These are phyloP conservation scores for Peromyscus aztecus DNA, from an alignment of 2,797 vertebrate species.

Conservation along the genomic window DNA sequence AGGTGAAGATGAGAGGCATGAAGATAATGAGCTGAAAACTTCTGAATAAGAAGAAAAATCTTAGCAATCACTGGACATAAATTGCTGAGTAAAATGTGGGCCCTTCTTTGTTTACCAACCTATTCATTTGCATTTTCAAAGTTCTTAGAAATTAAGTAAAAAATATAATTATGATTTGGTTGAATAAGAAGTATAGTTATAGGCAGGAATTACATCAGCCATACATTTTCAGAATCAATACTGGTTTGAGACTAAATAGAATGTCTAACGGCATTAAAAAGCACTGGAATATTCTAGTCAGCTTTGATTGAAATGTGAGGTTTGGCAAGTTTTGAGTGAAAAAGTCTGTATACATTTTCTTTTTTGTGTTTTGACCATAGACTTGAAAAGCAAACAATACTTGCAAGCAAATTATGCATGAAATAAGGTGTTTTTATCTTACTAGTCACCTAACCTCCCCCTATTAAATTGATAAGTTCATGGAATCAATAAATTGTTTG, in stretches of 20 bases:
- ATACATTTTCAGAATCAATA: conserved; percentile 78
- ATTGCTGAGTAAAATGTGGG: conserved; percentile 65
- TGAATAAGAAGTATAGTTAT: conserved; percentile 80
- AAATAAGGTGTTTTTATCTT: neutral
- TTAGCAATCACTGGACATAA: conserved; percentile 40
- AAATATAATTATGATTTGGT: conserved; percentile 82
- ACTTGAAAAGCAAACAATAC: conserved; percentile 41
- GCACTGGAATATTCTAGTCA: conserved; percentile 29
- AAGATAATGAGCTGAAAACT: neutral
- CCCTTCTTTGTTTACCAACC: conserved; percentile 61
- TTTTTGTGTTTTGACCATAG: conserved; percentile 14
- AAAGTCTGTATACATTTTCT: neutral
- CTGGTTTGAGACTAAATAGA: conserved; percentile 63
- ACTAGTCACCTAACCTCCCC: neutral
- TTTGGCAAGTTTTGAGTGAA: neutral
- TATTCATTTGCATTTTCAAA: conserved; percentile 71
- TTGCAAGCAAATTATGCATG: neutral
- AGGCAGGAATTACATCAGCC: conserved; percentile 76
- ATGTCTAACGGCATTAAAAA: conserved; percentile 80
- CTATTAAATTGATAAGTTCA: conserved; percentile 23
- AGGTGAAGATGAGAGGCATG: neutral
- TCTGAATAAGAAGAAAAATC: conserved; percentile 71
- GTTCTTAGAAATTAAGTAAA: conserved; percentile 81
- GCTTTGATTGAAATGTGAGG: neutral
- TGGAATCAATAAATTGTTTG: conserved; percentile 3